phyloP scores from a whole-genome alignment of 2,888 invertebrate species.

The Zelleria hepariella region DNA sequence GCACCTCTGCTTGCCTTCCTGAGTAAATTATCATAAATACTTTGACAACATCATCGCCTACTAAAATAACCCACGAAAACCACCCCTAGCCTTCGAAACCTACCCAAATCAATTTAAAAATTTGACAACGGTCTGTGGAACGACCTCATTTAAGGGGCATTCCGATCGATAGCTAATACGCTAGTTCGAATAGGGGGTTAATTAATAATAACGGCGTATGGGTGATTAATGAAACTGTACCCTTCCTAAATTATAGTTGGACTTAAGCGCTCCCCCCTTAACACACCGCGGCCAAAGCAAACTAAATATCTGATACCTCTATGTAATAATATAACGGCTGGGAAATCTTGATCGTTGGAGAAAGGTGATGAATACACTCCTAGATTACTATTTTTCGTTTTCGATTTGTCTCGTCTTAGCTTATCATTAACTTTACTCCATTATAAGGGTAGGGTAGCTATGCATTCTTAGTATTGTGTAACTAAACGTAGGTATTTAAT shows the following conservation, averaged over 20 bases:
- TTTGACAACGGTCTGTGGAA: slow-evolving; percentile 44
- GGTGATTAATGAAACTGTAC: slow-evolving; percentile 73
- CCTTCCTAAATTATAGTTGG: slow-evolving; percentile 74
- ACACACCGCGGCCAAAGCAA: slow-evolving; percentile 62
- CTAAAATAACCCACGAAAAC: background rate
- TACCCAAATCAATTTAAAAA: slow-evolving; percentile 19
- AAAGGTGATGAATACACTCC: no score
- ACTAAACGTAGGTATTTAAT: no score
- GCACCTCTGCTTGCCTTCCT: no score
- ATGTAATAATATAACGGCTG: slow-evolving; percentile 37
- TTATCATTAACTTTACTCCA: no score
- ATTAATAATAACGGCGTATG: slow-evolving; percentile 73
- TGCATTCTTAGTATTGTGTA: no score
- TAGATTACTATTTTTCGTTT: no score
- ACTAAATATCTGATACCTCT: slow-evolving; percentile 73
- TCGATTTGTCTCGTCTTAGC: no score
- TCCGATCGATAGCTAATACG: slow-evolving; percentile 64
- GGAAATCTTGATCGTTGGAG: slow-evolving; percentile 37
- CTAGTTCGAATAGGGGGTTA: slow-evolving; percentile 65
- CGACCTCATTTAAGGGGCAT: background rate
- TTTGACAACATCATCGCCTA: no score
- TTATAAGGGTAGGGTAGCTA: no score
- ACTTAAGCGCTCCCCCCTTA: slow-evolving; percentile 60
- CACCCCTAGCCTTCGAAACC: background rate
- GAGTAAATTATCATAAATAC: no score